Evolutionary conservation across 1,140 invertebrate genomes (phyloP), one percentile per base, ranked within the genome.

Genomic region (Leptopilina boulardi): DNA sequence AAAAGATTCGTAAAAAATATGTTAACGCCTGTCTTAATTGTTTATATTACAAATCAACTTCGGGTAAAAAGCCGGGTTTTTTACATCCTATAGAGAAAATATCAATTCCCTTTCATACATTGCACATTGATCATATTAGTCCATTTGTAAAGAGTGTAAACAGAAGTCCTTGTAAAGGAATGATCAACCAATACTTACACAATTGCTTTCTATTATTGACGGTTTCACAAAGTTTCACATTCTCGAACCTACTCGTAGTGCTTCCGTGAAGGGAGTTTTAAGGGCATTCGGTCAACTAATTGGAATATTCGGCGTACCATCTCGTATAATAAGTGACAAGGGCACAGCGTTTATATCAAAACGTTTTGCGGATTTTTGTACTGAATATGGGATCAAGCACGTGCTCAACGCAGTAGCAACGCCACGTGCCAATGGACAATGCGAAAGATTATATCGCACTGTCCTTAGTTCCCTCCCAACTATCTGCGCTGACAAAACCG

Each of bases 81-180:
- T n/a, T 84, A 3, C 77, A 86, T 18, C 71, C 73, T 0, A 80
- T 87, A 0, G 73, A 83, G 0, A 87, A 87, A 77, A 47, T 81
- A 9, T 71, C 74, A 1, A 75, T 73, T 15, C 83, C 83, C 0
- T 86, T 87, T 21, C 79, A 86, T 13, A 88, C 85, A 0, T 8
- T 86, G 0, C 81, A 86, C 10, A 15, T 86, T 1, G 76, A 91
- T 86, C 77, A 92, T 87, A 71, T 91, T 78, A 81, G 86, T 1
- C 85, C 83, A 0, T 84, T 88, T 23, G 59, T 83, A 1, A 70
- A 73, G 0, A 81, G 77, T 9, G n/a, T n/a, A n/a, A n/a, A n/a
- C n/a, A n/a, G n/a, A n/a, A n/a, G n/a, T n/a, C n/a, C n/a, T n/a
- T n/a, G n/a, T n/a, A n/a, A n/a, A n/a, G n/a, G n/a, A n/a, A n/a